Evolutionary conservation across 2,113 vertebrate genomes (phyloP).

Genomic region (Chionis minor): DNA sequence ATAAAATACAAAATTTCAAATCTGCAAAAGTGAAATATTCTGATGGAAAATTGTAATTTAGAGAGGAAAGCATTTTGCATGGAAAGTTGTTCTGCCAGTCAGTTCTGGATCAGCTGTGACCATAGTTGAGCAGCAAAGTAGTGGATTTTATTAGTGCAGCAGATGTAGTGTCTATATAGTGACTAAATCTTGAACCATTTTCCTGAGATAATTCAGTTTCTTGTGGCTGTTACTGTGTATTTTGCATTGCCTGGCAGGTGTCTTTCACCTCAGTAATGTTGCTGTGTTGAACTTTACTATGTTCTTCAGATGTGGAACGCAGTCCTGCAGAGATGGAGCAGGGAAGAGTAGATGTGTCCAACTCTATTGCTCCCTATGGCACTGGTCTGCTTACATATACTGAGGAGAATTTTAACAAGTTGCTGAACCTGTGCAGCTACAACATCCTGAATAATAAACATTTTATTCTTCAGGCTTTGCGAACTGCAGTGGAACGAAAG

Average conservation of each 20-base stretch:
- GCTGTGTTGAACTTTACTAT: neutral
- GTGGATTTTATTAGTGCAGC: neutral
- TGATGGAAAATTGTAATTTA: neutral
- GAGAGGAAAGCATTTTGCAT: neutral
- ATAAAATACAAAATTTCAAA: neutral
- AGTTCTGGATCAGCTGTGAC: neutral
- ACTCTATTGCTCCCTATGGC: constrained; percentile 64
- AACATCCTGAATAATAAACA: constrained; percentile 80
- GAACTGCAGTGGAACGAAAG: constrained; percentile 52
- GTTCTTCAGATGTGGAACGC: constrained; percentile 71
- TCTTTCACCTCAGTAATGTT: neutral
- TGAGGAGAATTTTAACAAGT: constrained; percentile 68
- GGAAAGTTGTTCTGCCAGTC: neutral
- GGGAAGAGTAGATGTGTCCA: constrained; percentile 71
- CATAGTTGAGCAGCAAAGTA: rapidly evolving
- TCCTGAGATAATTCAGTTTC: neutral
- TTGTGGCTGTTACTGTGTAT: neutral
- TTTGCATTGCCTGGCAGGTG: neutral
- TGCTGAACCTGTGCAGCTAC: constrained; percentile 75
- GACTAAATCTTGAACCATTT: neutral
- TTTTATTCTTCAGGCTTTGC: constrained; percentile 68
- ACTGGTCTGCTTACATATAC: constrained; percentile 75
- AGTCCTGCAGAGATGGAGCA: constrained; percentile 55
- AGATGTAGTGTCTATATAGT: neutral
- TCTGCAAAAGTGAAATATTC: neutral